Base-by-base conservation (phyloP, 2,888 invertebrate species). In the Notodonta dromedarius region DNA sequence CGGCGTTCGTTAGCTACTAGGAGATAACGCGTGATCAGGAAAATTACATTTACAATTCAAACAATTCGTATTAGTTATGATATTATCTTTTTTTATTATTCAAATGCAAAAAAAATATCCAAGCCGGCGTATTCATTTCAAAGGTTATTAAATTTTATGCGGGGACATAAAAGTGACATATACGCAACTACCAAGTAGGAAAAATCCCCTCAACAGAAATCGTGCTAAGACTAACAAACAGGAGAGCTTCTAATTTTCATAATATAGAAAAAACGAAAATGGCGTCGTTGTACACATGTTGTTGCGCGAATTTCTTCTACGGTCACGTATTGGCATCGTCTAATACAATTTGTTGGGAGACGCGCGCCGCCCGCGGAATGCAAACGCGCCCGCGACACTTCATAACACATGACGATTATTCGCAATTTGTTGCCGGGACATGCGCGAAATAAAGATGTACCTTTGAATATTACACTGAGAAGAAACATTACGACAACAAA, bases 321-420 rank as follows among this genome's bases (percentile, higher is more conserved):
- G 87, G 87, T 89, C 92, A 91, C 92, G 91, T 92, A 90, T 87
- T 81, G 86, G 83, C 85, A 83, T 83, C 88, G 84, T 88, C 88
- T 91, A 91, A 92, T 90, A 90, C 86, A 91, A 92, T 92, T 91
- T 91, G 88, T 87, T 88, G 78, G 81, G 82, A 88, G 88, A 86
- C 85, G 85, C 82, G 85, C 73, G 75, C 65, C 84, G 83, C 83
- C 76, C 83, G 79, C 77, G 80, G 89, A 88, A 90, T 90, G 87
- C 86, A 87, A 89, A 89, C 84, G 82, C 78, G 77, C 68, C 67
- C 67, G 70, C 80, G 77, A 81, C 83, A 87, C 85, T 86, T 86
- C 85, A 86, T 85, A 88, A 85, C 84, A 84, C 79, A 85, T 80
- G 85, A 81, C 87, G 87, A 90, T 91, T 88, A 89, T 85, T 84